Percentiles rank a stretch among this genome's conserved stretches.
These are phyloP conservation scores for Ammodytes marinus DNA, from an alignment of 2,113 vertebrate species.

Conservation along the genomic window DNA sequence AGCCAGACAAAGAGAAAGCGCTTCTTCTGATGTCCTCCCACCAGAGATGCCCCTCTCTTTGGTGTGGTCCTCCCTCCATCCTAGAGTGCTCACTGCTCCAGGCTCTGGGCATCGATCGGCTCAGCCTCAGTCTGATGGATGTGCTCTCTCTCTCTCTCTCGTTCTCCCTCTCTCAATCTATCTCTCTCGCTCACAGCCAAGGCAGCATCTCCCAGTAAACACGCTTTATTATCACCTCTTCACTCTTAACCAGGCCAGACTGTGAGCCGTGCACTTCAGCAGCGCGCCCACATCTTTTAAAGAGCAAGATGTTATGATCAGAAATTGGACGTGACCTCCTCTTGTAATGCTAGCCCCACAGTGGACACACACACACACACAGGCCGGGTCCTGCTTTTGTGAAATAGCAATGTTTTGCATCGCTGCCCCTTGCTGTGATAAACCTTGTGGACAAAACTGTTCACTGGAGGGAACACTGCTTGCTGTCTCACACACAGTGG, in stretches of 20 bases:
- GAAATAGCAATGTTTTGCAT: conserved; percentile 48
- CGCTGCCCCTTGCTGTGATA: conserved; percentile 40
- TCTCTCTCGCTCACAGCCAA: conserved; percentile 50
- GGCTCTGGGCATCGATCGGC: conserved; percentile 84
- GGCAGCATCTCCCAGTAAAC: conserved; percentile 76
- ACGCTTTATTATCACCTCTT: conserved; percentile 78
- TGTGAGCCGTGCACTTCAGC: conserved; percentile 64
- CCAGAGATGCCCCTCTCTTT: conserved; percentile 84
- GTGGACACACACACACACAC: conserved; percentile 22
- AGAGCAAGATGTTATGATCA: conserved; percentile 66
- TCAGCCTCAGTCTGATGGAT: conserved; percentile 82
- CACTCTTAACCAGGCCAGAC: conserved; percentile 66
- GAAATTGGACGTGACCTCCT: conserved; percentile 60
- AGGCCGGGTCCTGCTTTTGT: conserved; percentile 61
- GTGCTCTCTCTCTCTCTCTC: conserved; percentile 53
- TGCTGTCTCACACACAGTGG: conserved; percentile 60
- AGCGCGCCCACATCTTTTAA: conserved; percentile 60
- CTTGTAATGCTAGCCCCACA: conserved; percentile 52
- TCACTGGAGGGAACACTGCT: conserved; percentile 57
- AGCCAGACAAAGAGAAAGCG: conserved; percentile 80
- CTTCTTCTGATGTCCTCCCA: conserved; percentile 85
- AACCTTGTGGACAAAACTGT: conserved; percentile 60
- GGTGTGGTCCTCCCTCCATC: conserved; percentile 82
- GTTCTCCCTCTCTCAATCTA: conserved; percentile 36
- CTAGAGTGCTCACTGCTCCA: conserved; percentile 78